Evolutionary conservation across 2,888 invertebrate species (phyloP).

Genomic region (Leptopilina syphax): DNA sequence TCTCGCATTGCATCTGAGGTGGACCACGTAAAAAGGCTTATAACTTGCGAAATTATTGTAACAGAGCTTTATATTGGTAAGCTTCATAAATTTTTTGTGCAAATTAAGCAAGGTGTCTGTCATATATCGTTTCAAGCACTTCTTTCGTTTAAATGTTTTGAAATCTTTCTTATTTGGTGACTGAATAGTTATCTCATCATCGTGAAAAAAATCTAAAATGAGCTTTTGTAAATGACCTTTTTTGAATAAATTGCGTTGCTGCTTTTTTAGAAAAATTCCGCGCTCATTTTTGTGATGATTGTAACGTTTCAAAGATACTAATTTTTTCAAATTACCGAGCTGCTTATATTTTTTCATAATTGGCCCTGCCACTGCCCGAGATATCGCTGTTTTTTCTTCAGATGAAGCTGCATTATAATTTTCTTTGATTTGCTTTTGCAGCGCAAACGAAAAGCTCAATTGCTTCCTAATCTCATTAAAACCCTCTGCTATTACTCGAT

Average conservation of each 20-base stretch:
- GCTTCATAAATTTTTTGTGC: neutral
- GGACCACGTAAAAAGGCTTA: slow-evolving; percentile 19
- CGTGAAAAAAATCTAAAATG: slow-evolving; percentile 11
- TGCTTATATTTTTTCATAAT: too few relatives aligned
- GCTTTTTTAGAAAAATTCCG: neutral
- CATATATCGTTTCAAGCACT: too few relatives aligned
- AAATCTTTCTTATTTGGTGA: slow-evolving; percentile 12
- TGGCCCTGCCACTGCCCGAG: too few relatives aligned
- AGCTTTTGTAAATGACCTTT: slow-evolving; percentile 22
- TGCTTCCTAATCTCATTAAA: too few relatives aligned
- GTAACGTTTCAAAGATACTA: slow-evolving; percentile 17
- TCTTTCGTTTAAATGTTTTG: neutral
- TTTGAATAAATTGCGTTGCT: slow-evolving; percentile 18
- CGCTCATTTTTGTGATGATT: slow-evolving; percentile 18
- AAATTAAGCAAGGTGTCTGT: too few relatives aligned
- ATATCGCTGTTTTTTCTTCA: too few relatives aligned
- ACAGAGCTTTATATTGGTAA: slow-evolving; percentile 5
- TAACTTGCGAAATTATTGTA: slow-evolving; percentile 20
- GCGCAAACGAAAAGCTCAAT: too few relatives aligned
- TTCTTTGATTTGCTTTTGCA: too few relatives aligned
- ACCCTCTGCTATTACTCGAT: too few relatives aligned
- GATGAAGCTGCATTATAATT: too few relatives aligned
- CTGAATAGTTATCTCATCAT: slow-evolving; percentile 15
- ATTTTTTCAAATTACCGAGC: slow-evolving; percentile 1
- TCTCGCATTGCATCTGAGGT: neutral